These are phyloP conservation scores for Lasius fuliginosus DNA, from an alignment of 2,888 invertebrate genomes.

Conservation along the genomic window DNA sequence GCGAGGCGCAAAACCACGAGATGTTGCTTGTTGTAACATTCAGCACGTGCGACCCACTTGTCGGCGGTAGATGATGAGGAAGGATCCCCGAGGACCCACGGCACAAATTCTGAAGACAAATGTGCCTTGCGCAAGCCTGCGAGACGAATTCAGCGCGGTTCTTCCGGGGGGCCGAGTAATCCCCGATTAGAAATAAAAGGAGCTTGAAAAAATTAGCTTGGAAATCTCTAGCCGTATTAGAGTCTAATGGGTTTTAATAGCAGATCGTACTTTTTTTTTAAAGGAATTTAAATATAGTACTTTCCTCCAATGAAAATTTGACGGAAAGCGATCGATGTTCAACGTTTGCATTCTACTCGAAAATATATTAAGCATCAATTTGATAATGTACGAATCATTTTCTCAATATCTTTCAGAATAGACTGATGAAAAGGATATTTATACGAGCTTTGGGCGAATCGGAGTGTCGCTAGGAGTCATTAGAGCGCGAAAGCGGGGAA, in stretches of 20 bases:
- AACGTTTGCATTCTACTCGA: neutral
- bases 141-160: slow-evolving; percentile 38
- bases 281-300: neutral
- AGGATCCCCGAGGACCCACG: slow-evolving; percentile 50
- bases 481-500: slow-evolving; percentile 63
- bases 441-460: slow-evolving; percentile 39
- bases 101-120: slow-evolving; percentile 63
- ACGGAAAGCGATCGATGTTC: neutral
- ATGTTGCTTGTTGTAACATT: slow-evolving; percentile 64
- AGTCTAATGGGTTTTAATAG: neutral
- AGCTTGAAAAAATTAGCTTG: neutral
- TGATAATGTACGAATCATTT: slow-evolving; percentile 4
- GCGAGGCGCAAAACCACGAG: slow-evolving; percentile 51
- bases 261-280: neutral
- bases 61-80: slow-evolving; percentile 57
- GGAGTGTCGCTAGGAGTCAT: slow-evolving; percentile 56
- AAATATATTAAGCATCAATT: neutral
- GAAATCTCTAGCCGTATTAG: neutral
- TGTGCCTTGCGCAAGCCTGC: slow-evolving; percentile 51
- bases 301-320: neutral
- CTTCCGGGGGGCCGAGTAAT: neutral
- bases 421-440: slow-evolving; percentile 11
- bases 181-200: slow-evolving; percentile 15
- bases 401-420: neutral
- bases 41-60: slow-evolving; percentile 71